phyloP scores from a whole-genome alignment of 2,113 vertebrate species.

The Sceloporus tristichus region DNA sequence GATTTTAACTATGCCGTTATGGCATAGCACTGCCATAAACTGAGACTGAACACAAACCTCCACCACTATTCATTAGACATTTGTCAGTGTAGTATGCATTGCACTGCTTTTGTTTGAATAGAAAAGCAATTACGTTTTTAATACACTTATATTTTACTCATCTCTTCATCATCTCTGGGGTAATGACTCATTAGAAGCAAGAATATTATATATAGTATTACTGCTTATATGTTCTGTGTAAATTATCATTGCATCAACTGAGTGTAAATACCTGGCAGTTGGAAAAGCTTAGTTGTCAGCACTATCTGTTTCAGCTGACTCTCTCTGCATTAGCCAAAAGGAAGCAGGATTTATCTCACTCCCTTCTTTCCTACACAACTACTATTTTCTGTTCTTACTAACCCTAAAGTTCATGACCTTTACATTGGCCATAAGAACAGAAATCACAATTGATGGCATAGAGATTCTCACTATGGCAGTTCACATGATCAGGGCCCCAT shows the following conservation, averaged over 20 bases:
- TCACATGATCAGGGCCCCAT: constrained; percentile 21
- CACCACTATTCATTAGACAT: constrained; percentile 47
- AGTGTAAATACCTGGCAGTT: constrained; percentile 45
- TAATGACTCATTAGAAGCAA: constrained; percentile 70
- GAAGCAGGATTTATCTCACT: background rate
- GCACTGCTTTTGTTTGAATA: constrained; percentile 61
- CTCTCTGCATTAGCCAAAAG: background rate
- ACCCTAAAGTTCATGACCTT: constrained; percentile 25
- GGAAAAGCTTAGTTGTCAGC: constrained; percentile 46
- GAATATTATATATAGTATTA: constrained; percentile 64
- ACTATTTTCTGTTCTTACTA: constrained; percentile 29
- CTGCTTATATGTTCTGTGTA: constrained; percentile 45
- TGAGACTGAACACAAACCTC: constrained; percentile 30
- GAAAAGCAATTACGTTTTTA: constrained; percentile 72
- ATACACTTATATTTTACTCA: constrained; percentile 64
- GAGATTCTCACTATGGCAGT: background rate
- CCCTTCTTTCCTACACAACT: background rate
- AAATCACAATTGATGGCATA: background rate
- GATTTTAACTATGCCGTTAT: constrained; percentile 39
- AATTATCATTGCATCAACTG: constrained; percentile 54
- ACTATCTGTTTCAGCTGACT: constrained; percentile 16
- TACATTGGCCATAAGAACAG: background rate
- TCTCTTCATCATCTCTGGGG: constrained; percentile 59
- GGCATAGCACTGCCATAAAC: constrained; percentile 25
- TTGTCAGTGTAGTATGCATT: constrained; percentile 30